Base-by-base conservation (phyloP, 2,888 invertebrate genomes). In the Oxystoma pomonae region DNA sequence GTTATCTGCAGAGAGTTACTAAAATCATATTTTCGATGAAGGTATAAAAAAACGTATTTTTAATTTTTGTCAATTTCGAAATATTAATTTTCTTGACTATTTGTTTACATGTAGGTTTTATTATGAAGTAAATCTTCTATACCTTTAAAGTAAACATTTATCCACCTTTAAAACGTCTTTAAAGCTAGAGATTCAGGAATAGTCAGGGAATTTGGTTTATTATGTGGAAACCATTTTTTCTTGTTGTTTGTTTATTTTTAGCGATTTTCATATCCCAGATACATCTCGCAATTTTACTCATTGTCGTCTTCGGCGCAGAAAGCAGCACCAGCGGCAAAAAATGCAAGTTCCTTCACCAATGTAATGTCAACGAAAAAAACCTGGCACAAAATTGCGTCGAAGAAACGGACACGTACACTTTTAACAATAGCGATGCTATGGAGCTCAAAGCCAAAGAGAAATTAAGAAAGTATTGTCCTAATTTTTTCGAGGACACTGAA, bases 401-500 rank as follows among this genome's bases (percentile, higher is more conserved):
- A 0, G 76, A 81, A 0, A 75, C 80, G 1, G 70, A 71, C 0
- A 58, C 83, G 16, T 57, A 72, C 66, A 63, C 78, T 0, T 60
- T 84, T 0, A 69, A 78, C 12, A 68, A 77, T 58, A 69, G 74
- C 1, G 75, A 76, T 0, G n/a, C 58, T 5, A 55, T 62, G 7
- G 67, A 69, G 16, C 59, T 59, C 0, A 17, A 60, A 3, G 83
- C 83, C 0, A 73, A 81, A 51, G 74, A 78, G 49, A 75, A 83
- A 1, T 77, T 92, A 2, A 77, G 79, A 58, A 72, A 75, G 0
- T 82, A 86, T 69, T 94, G 94, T 73, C 90, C 92, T 0, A 79
- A 81, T 55, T 71, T 71, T 50, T 76, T 89, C 70, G 77, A 82
- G 60, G 69, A 78, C 62, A 75, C n/a, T n/a, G n/a, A n/a, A n/a